Conservation (phyloP, 2,888 invertebrate species). For the Acronicta alni region DNA sequence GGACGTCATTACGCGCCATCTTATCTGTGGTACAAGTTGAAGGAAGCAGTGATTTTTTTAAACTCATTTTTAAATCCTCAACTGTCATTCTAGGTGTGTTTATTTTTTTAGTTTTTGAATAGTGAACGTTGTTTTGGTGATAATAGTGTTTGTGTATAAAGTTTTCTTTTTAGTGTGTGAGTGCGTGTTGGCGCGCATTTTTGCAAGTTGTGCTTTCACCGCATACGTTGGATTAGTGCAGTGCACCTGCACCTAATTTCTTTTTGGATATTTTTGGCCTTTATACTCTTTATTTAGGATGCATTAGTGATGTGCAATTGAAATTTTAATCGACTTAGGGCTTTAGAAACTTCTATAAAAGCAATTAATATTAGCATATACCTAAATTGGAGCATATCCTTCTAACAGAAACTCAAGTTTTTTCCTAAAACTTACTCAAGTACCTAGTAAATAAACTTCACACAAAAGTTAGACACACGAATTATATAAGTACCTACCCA, state of each 20-base stretch:
- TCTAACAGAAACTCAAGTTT: no score
- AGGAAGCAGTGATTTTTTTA: slow-evolving; percentile 50
- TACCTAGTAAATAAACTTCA: no score
- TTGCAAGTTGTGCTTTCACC: slow-evolving; percentile 51
- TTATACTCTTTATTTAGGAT: slow-evolving; percentile 20
- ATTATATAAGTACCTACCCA: slow-evolving; percentile 18
- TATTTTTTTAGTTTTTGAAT: slow-evolving; percentile 6
- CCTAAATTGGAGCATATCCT: no score
- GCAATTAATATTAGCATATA: no score
- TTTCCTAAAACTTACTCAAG: no score
- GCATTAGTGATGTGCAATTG: slow-evolving; percentile 16
- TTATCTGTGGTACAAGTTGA: slow-evolving; percentile 42
- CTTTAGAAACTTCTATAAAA: no score
- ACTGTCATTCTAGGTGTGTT: slow-evolving; percentile 27
- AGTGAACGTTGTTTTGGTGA: slow-evolving; percentile 6
- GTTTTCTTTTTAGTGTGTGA: slow-evolving; percentile 34
- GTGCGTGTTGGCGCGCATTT: slow-evolving; percentile 45
- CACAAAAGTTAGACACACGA: not conserved
- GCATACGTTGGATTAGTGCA: slow-evolving; percentile 45
- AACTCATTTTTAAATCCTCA: slow-evolving; percentile 7
- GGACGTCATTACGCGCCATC: slow-evolving; percentile 33
- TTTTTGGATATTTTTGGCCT: slow-evolving; percentile 50
- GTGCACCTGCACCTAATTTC: slow-evolving; percentile 54
- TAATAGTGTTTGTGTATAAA: slow-evolving; percentile 33
- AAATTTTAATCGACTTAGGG: slow-evolving; percentile 10